Evolutionary conservation across 2,888 invertebrate species (phyloP).

Genomic region (Nephrotoma flavescens): DNA sequence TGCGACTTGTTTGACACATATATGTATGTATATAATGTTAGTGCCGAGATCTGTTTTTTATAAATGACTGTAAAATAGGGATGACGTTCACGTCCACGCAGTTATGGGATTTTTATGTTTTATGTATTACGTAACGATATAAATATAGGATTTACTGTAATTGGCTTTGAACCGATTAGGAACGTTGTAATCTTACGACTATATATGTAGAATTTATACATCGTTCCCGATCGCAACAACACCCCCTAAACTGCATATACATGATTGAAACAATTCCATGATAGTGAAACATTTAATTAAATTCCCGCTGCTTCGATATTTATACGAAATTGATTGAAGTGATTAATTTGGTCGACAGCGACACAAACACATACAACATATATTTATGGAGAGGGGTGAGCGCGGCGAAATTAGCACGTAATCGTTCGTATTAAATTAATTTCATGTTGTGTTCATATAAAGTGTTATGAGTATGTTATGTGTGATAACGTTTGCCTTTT

Average conservation of each 20-base stretch:
- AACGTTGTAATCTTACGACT: too few relatives aligned
- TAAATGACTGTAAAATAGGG: neutral
- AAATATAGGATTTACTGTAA: too few relatives aligned
- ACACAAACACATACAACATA: too few relatives aligned
- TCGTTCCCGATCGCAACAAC: too few relatives aligned
- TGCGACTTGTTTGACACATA: neutral
- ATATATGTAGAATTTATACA: too few relatives aligned
- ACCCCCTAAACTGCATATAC: too few relatives aligned
- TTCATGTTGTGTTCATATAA: neutral
- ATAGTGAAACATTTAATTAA: neutral
- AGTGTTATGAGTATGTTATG: neutral
- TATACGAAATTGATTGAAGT: neutral
- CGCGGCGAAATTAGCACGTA: neutral
- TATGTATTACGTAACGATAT: too few relatives aligned
- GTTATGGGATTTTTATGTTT: neutral
- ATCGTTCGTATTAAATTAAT: neutral
- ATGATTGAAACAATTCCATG: neutral
- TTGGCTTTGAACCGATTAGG: too few relatives aligned
- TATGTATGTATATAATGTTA: neutral
- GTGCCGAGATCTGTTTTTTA: neutral
- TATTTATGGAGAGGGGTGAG: too few relatives aligned
- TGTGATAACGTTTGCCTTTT: neutral
- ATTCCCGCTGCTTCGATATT: neutral
- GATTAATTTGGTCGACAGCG: neutral
- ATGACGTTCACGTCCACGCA: neutral